Evolutionary conservation across 1,140 invertebrate species (phyloP).

Genomic region (Lordiphosa collinella): DNA sequence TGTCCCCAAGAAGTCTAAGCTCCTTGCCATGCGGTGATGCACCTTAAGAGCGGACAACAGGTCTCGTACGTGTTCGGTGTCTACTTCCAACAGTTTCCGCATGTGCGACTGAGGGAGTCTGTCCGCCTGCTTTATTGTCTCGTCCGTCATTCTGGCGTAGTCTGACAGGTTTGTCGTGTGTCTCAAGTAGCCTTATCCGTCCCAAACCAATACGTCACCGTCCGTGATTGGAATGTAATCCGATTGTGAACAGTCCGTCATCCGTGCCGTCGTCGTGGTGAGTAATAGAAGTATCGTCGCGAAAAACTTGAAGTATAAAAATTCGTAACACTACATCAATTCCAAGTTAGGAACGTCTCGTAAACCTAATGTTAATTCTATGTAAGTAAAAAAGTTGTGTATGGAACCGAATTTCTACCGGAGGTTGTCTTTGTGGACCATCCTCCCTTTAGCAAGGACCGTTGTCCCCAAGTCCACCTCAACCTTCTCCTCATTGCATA

Average conservation of each 20-base stretch:
- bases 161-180: neutral
- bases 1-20: conserved; percentile 11
- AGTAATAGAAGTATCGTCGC: no score
- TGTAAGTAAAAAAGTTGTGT: neutral
- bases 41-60: conserved; percentile 4
- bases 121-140: neutral
- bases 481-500: neutral
- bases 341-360: no score
- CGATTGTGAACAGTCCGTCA: no score
- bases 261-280: no score
- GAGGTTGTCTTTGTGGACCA: neutral
- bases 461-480: neutral
- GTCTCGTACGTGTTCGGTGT: conserved; percentile 1
- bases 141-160: neutral
- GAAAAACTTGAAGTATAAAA: no score
- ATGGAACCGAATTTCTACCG: neutral
- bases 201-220: no score
- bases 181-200: neutral
- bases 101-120: neutral
- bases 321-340: no score
- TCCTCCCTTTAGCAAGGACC: neutral
- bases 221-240: no score
- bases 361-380: no score
- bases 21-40: conserved; percentile 6
- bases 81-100: neutral